A percentile compares a stretch with the other conserved stretches of the same genome.
These are phyloP conservation scores for Chionis minor DNA, from an alignment of 2,113 vertebrate genomes.

Conservation along the genomic window DNA sequence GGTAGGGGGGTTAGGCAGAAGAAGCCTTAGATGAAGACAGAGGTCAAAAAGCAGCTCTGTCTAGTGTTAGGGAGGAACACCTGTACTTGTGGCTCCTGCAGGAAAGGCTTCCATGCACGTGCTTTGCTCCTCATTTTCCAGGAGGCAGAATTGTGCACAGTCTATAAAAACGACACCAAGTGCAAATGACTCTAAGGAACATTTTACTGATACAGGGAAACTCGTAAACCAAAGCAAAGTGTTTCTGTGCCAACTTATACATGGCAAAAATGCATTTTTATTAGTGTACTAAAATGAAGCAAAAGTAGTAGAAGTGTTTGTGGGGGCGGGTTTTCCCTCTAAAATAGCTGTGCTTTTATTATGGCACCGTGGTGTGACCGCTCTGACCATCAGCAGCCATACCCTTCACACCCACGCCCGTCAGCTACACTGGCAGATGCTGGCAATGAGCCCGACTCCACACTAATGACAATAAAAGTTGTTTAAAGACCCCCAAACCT, in stretches of 20 bases:
- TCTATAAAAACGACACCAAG: not conserved
- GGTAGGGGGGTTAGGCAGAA: not conserved
- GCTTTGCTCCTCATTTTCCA: not conserved
- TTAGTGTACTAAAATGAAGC: not conserved
- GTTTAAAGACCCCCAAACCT: not conserved
- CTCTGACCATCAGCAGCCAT: not conserved
- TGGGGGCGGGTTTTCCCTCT: rapidly evolving
- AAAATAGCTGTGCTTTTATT: not conserved
- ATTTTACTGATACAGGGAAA: not conserved
- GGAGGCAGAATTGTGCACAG: not conserved
- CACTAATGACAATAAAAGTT: not conserved
- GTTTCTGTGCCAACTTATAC: not conserved
- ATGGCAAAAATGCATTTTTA: not conserved
- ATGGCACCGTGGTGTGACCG: not conserved
- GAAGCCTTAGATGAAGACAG: not conserved
- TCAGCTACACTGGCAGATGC: not conserved
- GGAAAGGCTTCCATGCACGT: rapidly evolving
- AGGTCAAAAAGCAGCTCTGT: not conserved
- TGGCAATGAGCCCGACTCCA: not conserved
- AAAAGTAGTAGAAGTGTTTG: not conserved
- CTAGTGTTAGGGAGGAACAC: not conserved
- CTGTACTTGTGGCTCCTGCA: not conserved
- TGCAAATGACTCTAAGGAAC: not conserved
- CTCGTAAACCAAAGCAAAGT: not conserved
- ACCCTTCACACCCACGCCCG: not conserved